Evolutionary conservation across 2,113 vertebrate species (phyloP), one percentile per base, ranked within the genome.

Genomic region (Suncus etruscus): DNA sequence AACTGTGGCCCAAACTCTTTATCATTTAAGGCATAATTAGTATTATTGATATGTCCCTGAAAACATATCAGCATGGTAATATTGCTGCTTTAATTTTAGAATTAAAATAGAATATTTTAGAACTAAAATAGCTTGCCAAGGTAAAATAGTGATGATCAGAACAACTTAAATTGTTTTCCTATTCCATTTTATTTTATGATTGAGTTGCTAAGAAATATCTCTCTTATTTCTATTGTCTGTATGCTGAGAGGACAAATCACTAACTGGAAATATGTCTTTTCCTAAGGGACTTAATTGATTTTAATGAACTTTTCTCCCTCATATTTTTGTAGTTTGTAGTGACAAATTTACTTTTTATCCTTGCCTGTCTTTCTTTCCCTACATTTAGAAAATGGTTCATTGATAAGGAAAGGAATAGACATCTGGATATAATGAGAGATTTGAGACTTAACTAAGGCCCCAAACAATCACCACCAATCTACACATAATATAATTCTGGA

Each of bases 251-350:
- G 18, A 11, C 4, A 54, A 83, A 29, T 6, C 54, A 86, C 5
- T 77, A 54, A 8, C 6, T 83, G 51, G 31, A 89, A 91, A 72
- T 76, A 7, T 77, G 29, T 77, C 48, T 73, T 87, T 89, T 70
- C 86, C 70, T 85, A 90, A 80, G 25, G 66, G 61, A 78, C 58
- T 76, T 95, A 79, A 79, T 73, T 94, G 66, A 6, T 78, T 66
- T 65, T 75, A 82, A 79, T 70, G 3, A 86, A 66, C 83, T 39
- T 39, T 39, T 78, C 74, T n/a, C 77, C 73, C 76, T 80, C 81
- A 63, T 88, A 39, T 14, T 5, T 65, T 87, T 51, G 18, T 78
- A 70, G 78, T 89, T 39, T 39, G 39, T 39, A 39, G 20, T n/a
- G 89, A 29, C 58, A 61, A 61, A 20, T 61, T 61, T 61, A 61